A percentile compares a stretch with the other conserved stretches of the same genome.
These are phyloP conservation scores for Gambusia yucatana DNA, from an alignment of 2,797 vertebrate species.

Conservation along the genomic window DNA sequence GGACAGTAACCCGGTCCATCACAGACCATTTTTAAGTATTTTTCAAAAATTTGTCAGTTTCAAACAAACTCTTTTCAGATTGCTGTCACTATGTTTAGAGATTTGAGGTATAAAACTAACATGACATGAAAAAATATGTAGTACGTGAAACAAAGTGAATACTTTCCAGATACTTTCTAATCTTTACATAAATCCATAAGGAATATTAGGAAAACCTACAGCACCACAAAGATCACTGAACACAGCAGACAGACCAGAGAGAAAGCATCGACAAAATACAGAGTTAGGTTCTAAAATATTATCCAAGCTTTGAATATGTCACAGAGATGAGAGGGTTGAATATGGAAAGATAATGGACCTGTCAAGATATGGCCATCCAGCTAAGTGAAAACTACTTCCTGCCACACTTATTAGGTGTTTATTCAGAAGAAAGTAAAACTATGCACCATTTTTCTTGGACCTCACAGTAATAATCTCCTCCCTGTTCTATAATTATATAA, in stretches of 20 bases:
- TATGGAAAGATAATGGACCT: not conserved
- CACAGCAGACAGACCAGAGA: not conserved
- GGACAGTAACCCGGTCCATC: not conserved
- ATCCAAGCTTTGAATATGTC: not conserved
- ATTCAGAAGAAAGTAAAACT: not conserved
- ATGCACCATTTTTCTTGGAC: not conserved
- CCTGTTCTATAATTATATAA: not conserved
- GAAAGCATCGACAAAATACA: not conserved
- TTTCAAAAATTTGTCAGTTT: too few relatives aligned
- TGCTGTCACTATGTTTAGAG: too few relatives aligned
- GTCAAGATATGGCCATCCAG: not conserved
- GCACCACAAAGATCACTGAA: not conserved
- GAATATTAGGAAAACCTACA: too few relatives aligned
- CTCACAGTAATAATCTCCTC: not conserved
- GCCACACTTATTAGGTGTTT: not conserved
- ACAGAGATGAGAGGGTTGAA: not conserved
- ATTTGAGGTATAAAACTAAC: too few relatives aligned
- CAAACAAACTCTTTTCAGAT: too few relatives aligned
- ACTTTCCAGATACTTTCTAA: not conserved
- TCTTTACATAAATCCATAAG: not conserved
- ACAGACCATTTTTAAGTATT: too few relatives aligned
- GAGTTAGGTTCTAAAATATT: not conserved
- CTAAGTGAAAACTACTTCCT: not conserved
- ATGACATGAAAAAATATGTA: not conserved
- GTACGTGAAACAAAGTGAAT: not conserved